Evolutionary conservation across 2,888 invertebrate species (phyloP).

Genomic region (Ichneumon xanthorius): DNA sequence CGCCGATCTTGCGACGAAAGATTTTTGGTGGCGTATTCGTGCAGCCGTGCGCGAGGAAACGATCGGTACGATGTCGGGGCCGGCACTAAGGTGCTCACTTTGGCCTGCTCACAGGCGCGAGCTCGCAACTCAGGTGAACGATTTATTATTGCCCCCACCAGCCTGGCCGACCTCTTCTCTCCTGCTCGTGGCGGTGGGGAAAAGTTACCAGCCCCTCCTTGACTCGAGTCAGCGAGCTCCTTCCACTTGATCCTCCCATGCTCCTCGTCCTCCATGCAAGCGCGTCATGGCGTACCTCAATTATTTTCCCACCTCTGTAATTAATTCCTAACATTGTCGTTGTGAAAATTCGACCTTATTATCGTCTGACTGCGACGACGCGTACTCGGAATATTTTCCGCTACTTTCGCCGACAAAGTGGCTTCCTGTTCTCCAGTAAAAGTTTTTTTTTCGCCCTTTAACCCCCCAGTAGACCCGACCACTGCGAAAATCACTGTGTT

Average conservation of each 20-base stretch:
- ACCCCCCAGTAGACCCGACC: too few relatives aligned
- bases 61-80: conserved; percentile 80
- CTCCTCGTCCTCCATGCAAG: conserved; percentile 13
- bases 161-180: conserved; percentile 44
- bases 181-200: conserved; percentile 36
- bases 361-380: neutral
- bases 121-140: conserved; percentile 80
- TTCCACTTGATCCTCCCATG: conserved; percentile 34
- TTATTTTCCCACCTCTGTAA: neutral
- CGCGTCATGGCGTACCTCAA: neutral
- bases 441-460: neutral
- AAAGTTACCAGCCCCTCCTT: conserved; percentile 22
- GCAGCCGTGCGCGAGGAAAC: conserved; percentile 63
- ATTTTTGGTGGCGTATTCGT: conserved; percentile 1
- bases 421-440: neutral
- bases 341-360: neutral
- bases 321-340: neutral
- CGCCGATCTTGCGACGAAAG: neutral
- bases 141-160: conserved; percentile 82
- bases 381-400: neutral
- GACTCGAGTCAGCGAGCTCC: conserved; percentile 3
- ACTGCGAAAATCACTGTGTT: too few relatives aligned
- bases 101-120: conserved; percentile 66
- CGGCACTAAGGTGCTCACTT: conserved; percentile 77
- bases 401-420: neutral